Percentiles rank a stretch among this genome's conserved stretches.
Conservation (phyloP, 2,113 vertebrate species). For the Misgurnus anguillicaudatus region DNA sequence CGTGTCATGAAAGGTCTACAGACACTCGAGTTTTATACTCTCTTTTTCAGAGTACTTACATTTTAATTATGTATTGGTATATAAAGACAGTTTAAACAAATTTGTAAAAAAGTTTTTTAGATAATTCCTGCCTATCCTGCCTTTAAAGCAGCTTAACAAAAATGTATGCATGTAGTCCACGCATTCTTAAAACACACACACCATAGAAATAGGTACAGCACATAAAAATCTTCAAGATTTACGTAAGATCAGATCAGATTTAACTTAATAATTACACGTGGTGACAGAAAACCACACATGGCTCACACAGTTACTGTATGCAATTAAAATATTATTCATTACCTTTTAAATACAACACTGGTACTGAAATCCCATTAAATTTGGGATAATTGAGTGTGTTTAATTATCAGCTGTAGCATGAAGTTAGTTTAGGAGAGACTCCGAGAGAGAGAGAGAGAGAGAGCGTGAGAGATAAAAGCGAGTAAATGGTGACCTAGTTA, state of each 20-base stretch:
- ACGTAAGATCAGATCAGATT: slow-evolving; percentile 54
- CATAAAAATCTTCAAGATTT: slow-evolving; percentile 45
- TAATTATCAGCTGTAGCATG: slow-evolving; percentile 78
- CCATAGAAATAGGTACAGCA: background rate
- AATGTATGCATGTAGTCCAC: background rate
- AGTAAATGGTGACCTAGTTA: slow-evolving; percentile 77
- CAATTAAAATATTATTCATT: slow-evolving; percentile 86
- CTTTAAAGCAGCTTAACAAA: too few relatives aligned
- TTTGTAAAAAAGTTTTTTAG: too few relatives aligned
- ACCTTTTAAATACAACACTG: slow-evolving; percentile 83
- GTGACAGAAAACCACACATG: slow-evolving; percentile 71
- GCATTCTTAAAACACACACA: background rate
- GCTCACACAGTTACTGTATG: slow-evolving; percentile 77
- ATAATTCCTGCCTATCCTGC: too few relatives aligned
- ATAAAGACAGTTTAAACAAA: too few relatives aligned
- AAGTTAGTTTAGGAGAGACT: slow-evolving; percentile 75
- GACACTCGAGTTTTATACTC: too few relatives aligned
- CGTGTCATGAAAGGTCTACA: too few relatives aligned
- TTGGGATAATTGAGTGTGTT: slow-evolving; percentile 83
- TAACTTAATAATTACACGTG: slow-evolving; percentile 77
- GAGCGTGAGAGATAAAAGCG: slow-evolving; percentile 45
- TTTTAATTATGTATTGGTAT: too few relatives aligned
- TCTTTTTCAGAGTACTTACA: too few relatives aligned
- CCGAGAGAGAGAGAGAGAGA: slow-evolving; percentile 62
- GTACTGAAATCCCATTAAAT: slow-evolving; percentile 82